Percentiles rank a stretch among this genome's conserved stretches.
phyloP scores from a whole-genome alignment of 2,797 vertebrate genomes.

The Premnoplex brunnescens region DNA sequence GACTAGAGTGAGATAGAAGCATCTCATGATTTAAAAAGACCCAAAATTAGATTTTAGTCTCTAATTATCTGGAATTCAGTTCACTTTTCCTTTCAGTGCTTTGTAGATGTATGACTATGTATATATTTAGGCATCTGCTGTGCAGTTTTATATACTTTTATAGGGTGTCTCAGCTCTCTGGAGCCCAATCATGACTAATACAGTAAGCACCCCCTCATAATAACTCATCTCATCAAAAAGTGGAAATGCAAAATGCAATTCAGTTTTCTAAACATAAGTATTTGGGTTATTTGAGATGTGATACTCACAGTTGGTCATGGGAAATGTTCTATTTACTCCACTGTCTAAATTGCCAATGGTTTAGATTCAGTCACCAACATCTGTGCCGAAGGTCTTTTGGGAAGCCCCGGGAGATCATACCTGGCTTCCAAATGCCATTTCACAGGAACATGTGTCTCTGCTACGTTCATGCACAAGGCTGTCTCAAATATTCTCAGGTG shows the following conservation, averaged over 20 bases:
- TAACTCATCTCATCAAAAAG: neutral
- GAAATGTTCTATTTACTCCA: neutral
- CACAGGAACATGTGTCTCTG: neutral
- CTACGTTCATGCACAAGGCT: neutral
- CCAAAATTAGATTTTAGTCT: neutral
- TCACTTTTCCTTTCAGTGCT: neutral
- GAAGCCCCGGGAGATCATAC: neutral
- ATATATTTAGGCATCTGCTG: neutral
- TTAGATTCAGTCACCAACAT: neutral
- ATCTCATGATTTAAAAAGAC: neutral
- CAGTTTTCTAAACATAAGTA: neutral
- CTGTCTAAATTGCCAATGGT: neutral
- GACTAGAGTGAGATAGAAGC: neutral
- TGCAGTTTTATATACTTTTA: neutral
- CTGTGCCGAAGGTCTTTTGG: neutral
- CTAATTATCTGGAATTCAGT: neutral
- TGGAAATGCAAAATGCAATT: neutral
- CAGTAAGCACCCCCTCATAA: fast-evolving
- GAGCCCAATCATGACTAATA: neutral
- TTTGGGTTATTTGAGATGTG: neutral
- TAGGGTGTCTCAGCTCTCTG: neutral
- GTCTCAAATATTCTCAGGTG: neutral
- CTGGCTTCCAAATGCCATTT: neutral
- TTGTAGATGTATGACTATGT: neutral
- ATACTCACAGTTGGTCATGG: fast-evolving